phyloP scores from a whole-genome alignment of 2,888 invertebrate genomes.

The Alentia gelatinosa region DNA sequence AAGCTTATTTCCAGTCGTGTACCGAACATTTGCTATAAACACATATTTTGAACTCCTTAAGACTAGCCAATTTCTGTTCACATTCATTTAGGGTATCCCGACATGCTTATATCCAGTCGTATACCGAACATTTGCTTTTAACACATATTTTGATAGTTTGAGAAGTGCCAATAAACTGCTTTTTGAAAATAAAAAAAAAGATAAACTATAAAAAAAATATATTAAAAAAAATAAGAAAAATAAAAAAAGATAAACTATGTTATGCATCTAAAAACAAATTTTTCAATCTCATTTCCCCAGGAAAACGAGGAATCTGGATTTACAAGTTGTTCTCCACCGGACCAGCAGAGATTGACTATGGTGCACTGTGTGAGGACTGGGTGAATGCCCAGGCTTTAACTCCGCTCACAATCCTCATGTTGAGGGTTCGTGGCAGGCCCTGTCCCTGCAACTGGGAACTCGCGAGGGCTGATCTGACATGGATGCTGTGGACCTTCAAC shows the following conservation, averaged over 20 bases:
- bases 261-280: background rate
- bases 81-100: no score
- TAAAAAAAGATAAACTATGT: background rate
- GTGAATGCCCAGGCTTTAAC: background rate
- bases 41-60: no score
- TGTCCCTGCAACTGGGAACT: background rate
- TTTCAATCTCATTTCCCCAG: background rate
- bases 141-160: no score
- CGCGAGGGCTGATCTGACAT: background rate
- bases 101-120: no score
- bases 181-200: no score
- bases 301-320: background rate
- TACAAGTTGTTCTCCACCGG: background rate
- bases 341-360: background rate
- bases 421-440: background rate
- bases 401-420: background rate
- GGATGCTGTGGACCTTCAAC: background rate
- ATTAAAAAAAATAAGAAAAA: no score
- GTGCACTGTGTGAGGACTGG: slow-evolving; percentile 11
- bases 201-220: no score
- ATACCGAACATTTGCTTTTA: no score
- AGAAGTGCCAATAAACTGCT: no score
- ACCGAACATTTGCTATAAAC: no score
- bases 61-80: no score
- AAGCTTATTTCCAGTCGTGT: no score